Evolutionary conservation across 2,888 invertebrate species (phyloP).

Genomic region (Phasia obesa): DNA sequence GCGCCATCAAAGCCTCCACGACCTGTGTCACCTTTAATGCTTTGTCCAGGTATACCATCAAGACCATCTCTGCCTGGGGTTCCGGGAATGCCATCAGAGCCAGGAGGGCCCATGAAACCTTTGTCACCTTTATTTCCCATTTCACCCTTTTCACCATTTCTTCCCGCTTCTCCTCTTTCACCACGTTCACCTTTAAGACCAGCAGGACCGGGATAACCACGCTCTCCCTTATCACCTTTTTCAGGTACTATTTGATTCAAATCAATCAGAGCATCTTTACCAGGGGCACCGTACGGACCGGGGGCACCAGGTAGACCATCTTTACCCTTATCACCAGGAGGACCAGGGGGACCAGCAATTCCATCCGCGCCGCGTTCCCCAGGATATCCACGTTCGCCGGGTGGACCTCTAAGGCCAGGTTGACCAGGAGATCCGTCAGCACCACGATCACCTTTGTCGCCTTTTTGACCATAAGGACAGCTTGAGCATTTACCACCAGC

Average conservation of each 20-base stretch:
- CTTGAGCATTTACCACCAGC: slow-evolving; percentile 90
- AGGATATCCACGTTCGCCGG: slow-evolving; percentile 87
- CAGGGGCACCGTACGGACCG: slow-evolving; percentile 87
- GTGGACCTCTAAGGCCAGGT: slow-evolving; percentile 88
- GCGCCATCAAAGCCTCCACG: slow-evolving; percentile 85
- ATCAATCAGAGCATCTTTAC: slow-evolving; percentile 85
- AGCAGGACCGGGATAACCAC: slow-evolving; percentile 85
- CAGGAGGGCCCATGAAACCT: slow-evolving; percentile 88
- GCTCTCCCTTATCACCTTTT: slow-evolving; percentile 87
- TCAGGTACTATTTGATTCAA: slow-evolving; percentile 83
- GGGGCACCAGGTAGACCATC: slow-evolving; percentile 85
- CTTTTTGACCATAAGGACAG: slow-evolving; percentile 89
- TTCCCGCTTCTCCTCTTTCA: slow-evolving; percentile 86
- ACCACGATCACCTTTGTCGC: slow-evolving; percentile 90
- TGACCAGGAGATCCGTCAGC: slow-evolving; percentile 87
- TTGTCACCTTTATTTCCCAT: slow-evolving; percentile 87
- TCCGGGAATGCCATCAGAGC: slow-evolving; percentile 89
- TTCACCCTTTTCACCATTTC: slow-evolving; percentile 87
- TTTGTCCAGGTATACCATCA: slow-evolving; percentile 87
- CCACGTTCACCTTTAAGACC: slow-evolving; percentile 89
- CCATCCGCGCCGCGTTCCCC: slow-evolving; percentile 90
- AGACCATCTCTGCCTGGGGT: slow-evolving; percentile 85
- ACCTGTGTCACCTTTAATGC: slow-evolving; percentile 90
- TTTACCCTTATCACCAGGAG: slow-evolving; percentile 78
- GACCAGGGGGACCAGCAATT: slow-evolving; percentile 84